phyloP scores from a whole-genome alignment of 2,113 vertebrate species.

The Alexandromys fortis region DNA sequence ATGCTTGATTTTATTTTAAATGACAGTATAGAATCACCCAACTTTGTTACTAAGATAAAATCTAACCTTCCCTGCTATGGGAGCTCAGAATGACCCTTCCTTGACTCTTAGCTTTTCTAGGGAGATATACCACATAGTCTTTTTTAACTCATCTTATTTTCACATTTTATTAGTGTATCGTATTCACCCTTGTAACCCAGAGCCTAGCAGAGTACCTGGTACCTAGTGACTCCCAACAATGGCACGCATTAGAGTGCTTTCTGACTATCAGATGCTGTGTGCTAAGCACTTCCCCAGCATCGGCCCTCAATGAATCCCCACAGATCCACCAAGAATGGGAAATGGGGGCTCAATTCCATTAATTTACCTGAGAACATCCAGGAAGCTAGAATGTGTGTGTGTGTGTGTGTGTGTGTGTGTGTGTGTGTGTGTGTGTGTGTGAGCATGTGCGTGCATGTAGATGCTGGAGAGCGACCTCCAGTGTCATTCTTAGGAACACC shows the following conservation, averaged over 20 bases:
- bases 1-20: background rate
- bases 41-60: background rate
- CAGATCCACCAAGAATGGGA: background rate
- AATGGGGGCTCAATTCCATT: background rate
- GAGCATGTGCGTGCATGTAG: background rate
- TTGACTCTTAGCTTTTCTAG: background rate
- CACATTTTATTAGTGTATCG: background rate
- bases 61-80: background rate
- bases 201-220: background rate
- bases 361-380: background rate
- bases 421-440: background rate
- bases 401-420: background rate
- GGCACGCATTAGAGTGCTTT: background rate
- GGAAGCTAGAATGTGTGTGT: background rate
- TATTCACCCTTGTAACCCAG: background rate
- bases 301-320: background rate
- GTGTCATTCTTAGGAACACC: background rate
- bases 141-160: constrained; percentile 24
- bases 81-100: background rate
- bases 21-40: background rate
- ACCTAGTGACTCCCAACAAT: background rate
- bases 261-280: background rate
- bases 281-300: constrained; percentile 35
- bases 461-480: too few species aligned
- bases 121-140: background rate